These are phyloP conservation scores for Drosophila meridionalis DNA, from an alignment of 2,888 invertebrate species.

Conservation along the genomic window DNA sequence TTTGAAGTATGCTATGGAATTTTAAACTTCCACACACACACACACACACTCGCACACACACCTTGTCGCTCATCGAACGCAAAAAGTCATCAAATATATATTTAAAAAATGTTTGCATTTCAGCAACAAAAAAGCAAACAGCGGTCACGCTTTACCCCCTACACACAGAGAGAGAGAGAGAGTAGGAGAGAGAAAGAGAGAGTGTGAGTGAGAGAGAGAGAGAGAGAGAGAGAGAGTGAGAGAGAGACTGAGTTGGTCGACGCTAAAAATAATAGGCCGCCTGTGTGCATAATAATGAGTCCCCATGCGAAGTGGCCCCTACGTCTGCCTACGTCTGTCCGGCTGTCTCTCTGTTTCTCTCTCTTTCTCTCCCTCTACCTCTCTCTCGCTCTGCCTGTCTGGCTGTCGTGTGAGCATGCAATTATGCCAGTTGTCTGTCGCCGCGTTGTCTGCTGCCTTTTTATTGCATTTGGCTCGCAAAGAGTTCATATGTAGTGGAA, in stretches of 20 bases:
- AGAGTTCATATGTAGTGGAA: slow-evolving; percentile 19
- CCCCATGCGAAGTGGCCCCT: slow-evolving; percentile 40
- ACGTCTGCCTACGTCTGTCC: neutral
- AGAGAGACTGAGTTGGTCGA: slow-evolving; percentile 8
- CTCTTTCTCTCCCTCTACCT: neutral
- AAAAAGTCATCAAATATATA: slow-evolving; percentile 53
- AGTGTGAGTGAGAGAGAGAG: neutral
- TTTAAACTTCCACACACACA: neutral
- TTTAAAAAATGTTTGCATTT: slow-evolving; percentile 37
- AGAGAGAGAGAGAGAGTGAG: neutral
- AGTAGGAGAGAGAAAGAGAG: neutral
- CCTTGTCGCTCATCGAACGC: slow-evolving; percentile 34
- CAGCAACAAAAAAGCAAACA: slow-evolving; percentile 10
- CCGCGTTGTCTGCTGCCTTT: slow-evolving; percentile 15
- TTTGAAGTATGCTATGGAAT: slow-evolving; percentile 48
- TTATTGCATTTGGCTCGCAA: slow-evolving; percentile 33
- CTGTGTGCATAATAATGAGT: slow-evolving; percentile 76
- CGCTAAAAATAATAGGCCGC: slow-evolving; percentile 77
- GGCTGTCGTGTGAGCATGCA: slow-evolving; percentile 53
- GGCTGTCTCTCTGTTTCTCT: neutral
- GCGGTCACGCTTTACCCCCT: slow-evolving; percentile 7
- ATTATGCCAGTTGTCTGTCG: slow-evolving; percentile 54
- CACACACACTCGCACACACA: neutral
- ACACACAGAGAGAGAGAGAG: neutral
- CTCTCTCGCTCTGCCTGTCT: neutral